Conservation (phyloP, 2,888 invertebrate genomes). For the Cheilosia scutellata region DNA sequence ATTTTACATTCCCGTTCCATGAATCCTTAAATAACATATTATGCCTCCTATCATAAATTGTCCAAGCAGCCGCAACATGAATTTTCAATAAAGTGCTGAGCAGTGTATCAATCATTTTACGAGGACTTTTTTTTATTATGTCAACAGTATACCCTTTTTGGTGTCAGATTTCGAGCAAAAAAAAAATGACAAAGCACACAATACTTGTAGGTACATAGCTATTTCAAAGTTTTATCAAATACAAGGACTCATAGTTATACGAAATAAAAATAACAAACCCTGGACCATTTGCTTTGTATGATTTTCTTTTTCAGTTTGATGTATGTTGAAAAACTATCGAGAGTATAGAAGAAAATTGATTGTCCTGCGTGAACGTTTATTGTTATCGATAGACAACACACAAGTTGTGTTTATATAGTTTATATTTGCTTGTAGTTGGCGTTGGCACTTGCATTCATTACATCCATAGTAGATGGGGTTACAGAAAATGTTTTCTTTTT, state of each 20-base stretch:
- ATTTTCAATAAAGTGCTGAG: constrained; percentile 6
- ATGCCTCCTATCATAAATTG: neutral
- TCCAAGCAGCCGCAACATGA: neutral
- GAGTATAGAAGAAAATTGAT: constrained; percentile 21
- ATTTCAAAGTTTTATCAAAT: constrained; percentile 14
- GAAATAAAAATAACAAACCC: neutral
- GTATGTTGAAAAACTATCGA: neutral
- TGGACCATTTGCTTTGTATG: neutral
- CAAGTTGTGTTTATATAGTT: neutral
- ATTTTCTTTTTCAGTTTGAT: neutral
- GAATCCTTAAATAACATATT: neutral
- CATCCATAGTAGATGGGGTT: neutral
- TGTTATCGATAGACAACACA: constrained; percentile 30
- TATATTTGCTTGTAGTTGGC: neutral
- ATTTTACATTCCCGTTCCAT: neutral
- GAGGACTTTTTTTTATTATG: constrained; percentile 4
- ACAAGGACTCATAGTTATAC: neutral
- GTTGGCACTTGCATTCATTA: neutral
- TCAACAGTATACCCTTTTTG: constrained; percentile 2
- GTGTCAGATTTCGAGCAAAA: neutral
- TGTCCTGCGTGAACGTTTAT: constrained; percentile 36
- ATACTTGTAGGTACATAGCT: neutral
- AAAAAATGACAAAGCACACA: neutral
- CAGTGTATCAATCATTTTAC: constrained; percentile 24
- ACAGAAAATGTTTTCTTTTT: neutral